Conservation (phyloP, 1,140 invertebrate genomes). For the Zaprionus kolodkinae region DNA sequence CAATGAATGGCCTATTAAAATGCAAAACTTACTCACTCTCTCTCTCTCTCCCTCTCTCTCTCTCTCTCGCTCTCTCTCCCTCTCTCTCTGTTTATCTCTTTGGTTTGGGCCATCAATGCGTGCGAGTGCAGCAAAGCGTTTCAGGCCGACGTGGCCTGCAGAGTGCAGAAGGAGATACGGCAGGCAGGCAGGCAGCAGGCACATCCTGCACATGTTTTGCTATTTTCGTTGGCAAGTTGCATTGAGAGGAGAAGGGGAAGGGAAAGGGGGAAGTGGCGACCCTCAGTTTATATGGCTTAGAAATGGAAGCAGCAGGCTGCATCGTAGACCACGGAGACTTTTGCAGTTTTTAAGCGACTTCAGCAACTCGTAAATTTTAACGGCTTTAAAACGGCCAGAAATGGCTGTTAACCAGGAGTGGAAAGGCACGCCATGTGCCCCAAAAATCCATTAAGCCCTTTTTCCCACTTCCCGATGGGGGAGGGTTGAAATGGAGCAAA, state of each 20-base stretch:
- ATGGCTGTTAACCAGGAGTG: background rate
- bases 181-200: slow-evolving; percentile 26
- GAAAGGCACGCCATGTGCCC: background rate
- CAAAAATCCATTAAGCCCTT: slow-evolving; percentile 44
- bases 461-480: background rate
- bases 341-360: slow-evolving; percentile 16
- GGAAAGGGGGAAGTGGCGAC: background rate
- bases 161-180: slow-evolving; percentile 45
- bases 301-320: slow-evolving; percentile 20
- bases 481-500: background rate
- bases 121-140: slow-evolving; percentile 41
- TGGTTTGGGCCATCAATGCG: slow-evolving; percentile 19
- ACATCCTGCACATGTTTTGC: slow-evolving; percentile 34
- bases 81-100: background rate
- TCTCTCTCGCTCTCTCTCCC: background rate
- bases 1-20: slow-evolving; percentile 63
- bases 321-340: slow-evolving; percentile 20
- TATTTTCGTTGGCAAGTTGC: slow-evolving; percentile 51
- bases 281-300: slow-evolving; percentile 3
- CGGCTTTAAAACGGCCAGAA: slow-evolving; percentile 39
- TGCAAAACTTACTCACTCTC: slow-evolving; percentile 58
- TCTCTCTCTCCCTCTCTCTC: background rate
- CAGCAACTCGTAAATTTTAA: slow-evolving; percentile 66
- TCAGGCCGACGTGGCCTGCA: slow-evolving; percentile 18
- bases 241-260: background rate